phyloP scores from a whole-genome alignment of 2,113 vertebrate genomes.

The Amphilophus citrinellus region DNA sequence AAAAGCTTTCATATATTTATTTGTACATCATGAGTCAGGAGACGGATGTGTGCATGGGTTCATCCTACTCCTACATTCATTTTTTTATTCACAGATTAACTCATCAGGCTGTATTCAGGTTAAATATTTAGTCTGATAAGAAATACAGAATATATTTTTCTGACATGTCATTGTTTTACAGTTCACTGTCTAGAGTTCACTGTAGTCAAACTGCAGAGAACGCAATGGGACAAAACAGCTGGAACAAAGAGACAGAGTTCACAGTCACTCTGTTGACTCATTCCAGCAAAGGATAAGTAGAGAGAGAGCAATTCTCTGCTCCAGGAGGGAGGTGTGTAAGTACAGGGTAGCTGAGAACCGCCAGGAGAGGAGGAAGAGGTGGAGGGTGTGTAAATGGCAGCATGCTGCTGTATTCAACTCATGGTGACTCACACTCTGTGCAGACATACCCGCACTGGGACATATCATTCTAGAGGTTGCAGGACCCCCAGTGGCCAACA shows the following conservation, averaged over 20 bases:
- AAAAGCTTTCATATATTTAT: background rate
- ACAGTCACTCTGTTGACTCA: constrained; percentile 60
- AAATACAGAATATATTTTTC: background rate
- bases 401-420: constrained; percentile 13
- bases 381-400: constrained; percentile 40
- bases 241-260: constrained; percentile 55
- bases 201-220: constrained; percentile 35
- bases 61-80: background rate
- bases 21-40: background rate
- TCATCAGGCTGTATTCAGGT: background rate
- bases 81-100: background rate
- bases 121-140: background rate
- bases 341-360: constrained; percentile 63
- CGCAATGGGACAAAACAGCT: constrained; percentile 46
- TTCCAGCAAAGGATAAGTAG: constrained; percentile 54
- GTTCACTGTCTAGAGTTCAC: background rate
- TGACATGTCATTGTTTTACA: background rate
- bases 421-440: constrained; percentile 45
- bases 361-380: constrained; percentile 48
- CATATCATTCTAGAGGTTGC: background rate
- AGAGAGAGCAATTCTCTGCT: constrained; percentile 46
- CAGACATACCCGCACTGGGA: constrained; percentile 7
- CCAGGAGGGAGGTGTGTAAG: constrained; percentile 68
- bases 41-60: background rate
- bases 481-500: constrained; percentile 10